Base-by-base conservation (phyloP, 2,113 vertebrate species). In the Pampusana beccarii region DNA sequence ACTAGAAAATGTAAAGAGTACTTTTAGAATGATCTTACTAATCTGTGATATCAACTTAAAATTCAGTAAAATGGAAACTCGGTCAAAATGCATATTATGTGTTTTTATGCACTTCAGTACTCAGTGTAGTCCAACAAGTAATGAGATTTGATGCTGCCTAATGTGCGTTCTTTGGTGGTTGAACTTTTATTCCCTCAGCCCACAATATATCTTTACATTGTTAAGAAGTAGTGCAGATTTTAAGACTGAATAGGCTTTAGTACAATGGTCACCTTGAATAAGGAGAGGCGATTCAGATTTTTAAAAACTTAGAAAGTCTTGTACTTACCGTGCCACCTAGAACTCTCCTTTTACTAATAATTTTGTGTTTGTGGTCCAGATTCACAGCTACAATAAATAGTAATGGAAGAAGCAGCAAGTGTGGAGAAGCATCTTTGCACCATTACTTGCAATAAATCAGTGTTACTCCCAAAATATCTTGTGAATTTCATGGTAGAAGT, bases 361-460 rank as follows among this genome's bases (percentile, higher is more conserved):
- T 65, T 23, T 19, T 74, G n/a, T 62, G 18, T 74, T 91, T 69
- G 34, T 84, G 82, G 53, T 83, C 53, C 56, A 80, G 26, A 83
- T 80, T 82, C 3, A 2, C 80, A 92, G 69, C 64, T 90, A 13
- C 57, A 95, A 26, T 44, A 81, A 77, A 69, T 86, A 50, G 19
- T 40, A 93, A 51, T 58, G 51, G 64, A 66, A 88, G 61, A 74
- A 64, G 46, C 9, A 78, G 82, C 92, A 95, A 92, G 82, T 87
- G 56, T 91, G 70, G 92, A 80, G 72, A 94, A 93, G 36, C 19
- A 78, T 80, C 42, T 67, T 86, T 87, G 90, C 94, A 79, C 85
- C 75, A 73, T 92, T 87, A 91, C 70, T 87, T 96, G 88, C 74
- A 91, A 50, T 94, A 92, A 88, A 79, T 65, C 72, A 67, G 50